Evolutionary conservation across 2,113 vertebrate genomes (phyloP), one percentile per base, ranked within the genome.

Genomic region (Rhizomys pruinosus): DNA sequence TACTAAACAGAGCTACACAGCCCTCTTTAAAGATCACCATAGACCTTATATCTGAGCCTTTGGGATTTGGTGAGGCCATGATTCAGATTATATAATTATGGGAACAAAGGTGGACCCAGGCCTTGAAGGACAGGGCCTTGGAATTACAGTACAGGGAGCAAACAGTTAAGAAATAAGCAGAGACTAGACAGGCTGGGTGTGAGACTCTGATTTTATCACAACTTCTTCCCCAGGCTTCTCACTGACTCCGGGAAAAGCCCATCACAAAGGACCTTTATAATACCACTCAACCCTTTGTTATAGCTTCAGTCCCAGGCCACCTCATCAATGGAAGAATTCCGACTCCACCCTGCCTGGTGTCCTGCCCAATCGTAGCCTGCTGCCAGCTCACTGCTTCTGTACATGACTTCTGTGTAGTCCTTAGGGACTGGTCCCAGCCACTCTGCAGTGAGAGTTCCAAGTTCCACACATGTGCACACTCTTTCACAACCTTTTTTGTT

Each of bases 371-470:
- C 13, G 55, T 1, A 8, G 15, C 15, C 25, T 27, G 19, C 29
- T 52, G 34, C 5, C 34, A 1, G 3, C 34, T 87, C n/a, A 11
- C 13, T 1, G 42, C 12, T 39, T 77, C 16, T 27, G 19, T 23
- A 19, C 32, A 39, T 2, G 11, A 3, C 8, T 42, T 25, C 4
- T 0, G 8, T 15, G 12, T 34, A n/a, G 12, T 25, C 34, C 37
- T 76, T 5, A 0, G 73, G 68, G 52, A 34, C 22, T 10, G 11
- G 52, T 89, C 88, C 66, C 44, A 59, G 42, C 71, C 66, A 10
- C 47, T n/a, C 39, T 76, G 2, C 20, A 74, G 23, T 22, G 52
- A 76, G 8, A 82, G 5, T 15, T 44, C 29, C 15, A 44, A 34
- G 4, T 72, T 39, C 37, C 15, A 44, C 29, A 27, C 44, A 27